Conservation (phyloP, 1,140 invertebrate species). For the Lysiphlebus fabarum region DNA sequence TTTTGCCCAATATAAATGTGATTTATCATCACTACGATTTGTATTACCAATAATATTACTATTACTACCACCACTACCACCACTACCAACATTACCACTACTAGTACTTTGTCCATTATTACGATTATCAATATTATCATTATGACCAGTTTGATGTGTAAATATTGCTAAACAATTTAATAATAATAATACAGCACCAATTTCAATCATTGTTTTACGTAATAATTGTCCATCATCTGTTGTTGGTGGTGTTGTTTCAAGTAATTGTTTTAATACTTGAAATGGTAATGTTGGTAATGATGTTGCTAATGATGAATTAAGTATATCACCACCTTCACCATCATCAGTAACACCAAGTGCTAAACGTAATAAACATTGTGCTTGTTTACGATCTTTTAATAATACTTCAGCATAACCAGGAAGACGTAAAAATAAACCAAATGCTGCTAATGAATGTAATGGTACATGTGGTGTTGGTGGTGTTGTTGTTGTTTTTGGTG, state of each 20-base stretch:
- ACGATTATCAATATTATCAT: conserved; percentile 32
- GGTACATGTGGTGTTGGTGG: conserved; percentile 65
- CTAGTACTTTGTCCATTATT: too few relatives aligned
- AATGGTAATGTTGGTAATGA: conserved; percentile 84
- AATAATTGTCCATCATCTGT: conserved; percentile 78
- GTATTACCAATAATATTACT: conserved; percentile 29
- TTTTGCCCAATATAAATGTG: conserved; percentile 92
- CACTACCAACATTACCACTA: neutral
- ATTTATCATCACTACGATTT: conserved; percentile 65
- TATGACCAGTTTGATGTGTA: conserved; percentile 71
- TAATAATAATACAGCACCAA: conserved; percentile 79
- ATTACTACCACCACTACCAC: conserved; percentile 29
- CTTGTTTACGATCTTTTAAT: conserved; percentile 76
- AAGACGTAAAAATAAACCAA: conserved; percentile 81
- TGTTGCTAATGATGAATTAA: conserved; percentile 70
- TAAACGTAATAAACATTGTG: conserved; percentile 79
- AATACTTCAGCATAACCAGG: conserved; percentile 87
- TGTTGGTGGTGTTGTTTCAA: conserved; percentile 74
- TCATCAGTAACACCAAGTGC: conserved; percentile 87
- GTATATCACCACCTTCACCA: conserved; percentile 82
- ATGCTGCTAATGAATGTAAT: conserved; percentile 84
- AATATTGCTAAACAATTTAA: conserved; percentile 85
- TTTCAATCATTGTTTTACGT: conserved; percentile 75
- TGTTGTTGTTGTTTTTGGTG: conserved; percentile 42
- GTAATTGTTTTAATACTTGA: conserved; percentile 75